Conservation (phyloP, 2,113 vertebrate genomes). For the Pteropus alecto region DNA sequence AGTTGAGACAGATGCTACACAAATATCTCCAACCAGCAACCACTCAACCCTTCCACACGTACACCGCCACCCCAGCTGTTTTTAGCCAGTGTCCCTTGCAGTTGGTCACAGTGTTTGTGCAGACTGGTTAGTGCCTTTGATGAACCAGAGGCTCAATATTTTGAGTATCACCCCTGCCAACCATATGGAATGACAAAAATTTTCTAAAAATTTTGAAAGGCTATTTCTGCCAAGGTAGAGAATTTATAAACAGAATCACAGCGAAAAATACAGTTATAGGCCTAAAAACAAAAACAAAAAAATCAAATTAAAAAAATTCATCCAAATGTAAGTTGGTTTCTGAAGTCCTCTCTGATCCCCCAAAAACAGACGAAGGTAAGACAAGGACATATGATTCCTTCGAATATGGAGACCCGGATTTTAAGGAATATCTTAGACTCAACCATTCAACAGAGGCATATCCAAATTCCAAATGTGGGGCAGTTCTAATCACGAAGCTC, state of each 20-base stretch:
- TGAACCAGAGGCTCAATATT: background rate
- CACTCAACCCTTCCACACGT: accelerated
- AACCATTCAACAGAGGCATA: background rate
- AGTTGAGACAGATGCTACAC: background rate
- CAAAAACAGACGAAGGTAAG: background rate
- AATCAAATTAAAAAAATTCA: background rate
- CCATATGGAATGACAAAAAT: background rate
- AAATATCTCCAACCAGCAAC: background rate
- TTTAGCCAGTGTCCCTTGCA: background rate
- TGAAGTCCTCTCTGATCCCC: background rate
- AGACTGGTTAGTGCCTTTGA: background rate
- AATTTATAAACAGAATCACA: background rate
- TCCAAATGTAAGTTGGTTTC: background rate
- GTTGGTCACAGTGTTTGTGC: background rate
- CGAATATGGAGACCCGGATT: background rate
- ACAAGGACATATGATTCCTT: background rate
- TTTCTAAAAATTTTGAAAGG: background rate
- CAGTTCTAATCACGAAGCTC: background rate
- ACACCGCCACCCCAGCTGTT: background rate
- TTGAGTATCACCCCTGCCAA: background rate
- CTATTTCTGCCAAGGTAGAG: background rate
- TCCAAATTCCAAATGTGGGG: background rate
- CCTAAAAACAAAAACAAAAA: background rate
- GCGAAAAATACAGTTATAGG: background rate
- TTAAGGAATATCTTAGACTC: background rate